Evolutionary conservation across 2,797 vertebrate genomes (phyloP).

Genomic region (Pangasius sanitwongsei): DNA sequence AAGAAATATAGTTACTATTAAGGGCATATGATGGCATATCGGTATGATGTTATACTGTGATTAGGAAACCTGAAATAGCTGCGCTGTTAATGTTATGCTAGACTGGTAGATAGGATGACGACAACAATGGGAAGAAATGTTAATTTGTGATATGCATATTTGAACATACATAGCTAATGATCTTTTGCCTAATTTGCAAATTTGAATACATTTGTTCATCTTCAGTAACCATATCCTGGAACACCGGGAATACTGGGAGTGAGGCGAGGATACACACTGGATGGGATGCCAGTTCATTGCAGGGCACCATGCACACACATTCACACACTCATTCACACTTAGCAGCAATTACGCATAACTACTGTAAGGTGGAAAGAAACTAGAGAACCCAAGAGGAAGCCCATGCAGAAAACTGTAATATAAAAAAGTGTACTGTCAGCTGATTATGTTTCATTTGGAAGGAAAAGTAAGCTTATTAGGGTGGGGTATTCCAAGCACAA

Average conservation of each 20-base stretch:
- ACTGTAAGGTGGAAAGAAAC: neutral
- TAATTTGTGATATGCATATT: neutral
- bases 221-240: neutral
- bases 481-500: neutral
- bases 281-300: neutral
- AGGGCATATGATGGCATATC: neutral
- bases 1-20: neutral
- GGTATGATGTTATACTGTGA: neutral
- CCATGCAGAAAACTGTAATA: neutral
- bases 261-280: neutral
- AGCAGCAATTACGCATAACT: neutral
- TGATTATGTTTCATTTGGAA: too few relatives aligned
- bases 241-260: neutral
- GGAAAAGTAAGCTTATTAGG: neutral
- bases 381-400: neutral
- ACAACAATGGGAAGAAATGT: neutral
- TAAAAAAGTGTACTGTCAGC: neutral
- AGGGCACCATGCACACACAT: neutral
- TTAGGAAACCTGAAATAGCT: neutral
- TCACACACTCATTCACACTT: neutral
- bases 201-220: neutral
- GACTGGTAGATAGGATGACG: neutral
- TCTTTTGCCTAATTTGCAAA: neutral
- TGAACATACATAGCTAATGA: neutral
- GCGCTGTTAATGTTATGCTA: neutral